phyloP scores from a whole-genome alignment of 23 tunicate species.

The Halocynthia aurantium region DNA sequence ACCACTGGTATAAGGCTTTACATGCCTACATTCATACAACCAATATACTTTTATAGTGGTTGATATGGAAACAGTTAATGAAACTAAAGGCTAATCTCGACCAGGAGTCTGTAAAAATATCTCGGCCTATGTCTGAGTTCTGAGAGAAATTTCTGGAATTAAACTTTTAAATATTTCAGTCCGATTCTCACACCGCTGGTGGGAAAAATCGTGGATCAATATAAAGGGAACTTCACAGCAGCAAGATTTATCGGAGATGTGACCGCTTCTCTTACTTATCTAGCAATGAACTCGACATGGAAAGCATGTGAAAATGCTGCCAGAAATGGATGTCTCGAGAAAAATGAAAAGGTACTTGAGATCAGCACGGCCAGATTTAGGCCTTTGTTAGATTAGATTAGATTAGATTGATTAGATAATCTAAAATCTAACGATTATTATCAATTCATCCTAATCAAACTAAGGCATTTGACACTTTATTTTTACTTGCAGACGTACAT shows the following conservation, averaged over 20 bases:
- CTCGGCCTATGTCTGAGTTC: no score
- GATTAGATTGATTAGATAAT: no score
- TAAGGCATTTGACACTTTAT: neutral
- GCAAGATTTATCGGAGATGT: slow-evolving; percentile 18
- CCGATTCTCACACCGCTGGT: slow-evolving; percentile 29
- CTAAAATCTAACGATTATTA: no score
- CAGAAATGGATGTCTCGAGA: neutral
- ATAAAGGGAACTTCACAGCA: slow-evolving; percentile 15
- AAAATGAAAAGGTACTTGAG: neutral
- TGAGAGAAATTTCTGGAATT: no score
- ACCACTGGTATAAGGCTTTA: no score
- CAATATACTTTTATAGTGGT: no score
- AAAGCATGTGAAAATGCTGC: slow-evolving; percentile 17
- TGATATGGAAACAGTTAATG: no score
- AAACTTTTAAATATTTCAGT: neutral
- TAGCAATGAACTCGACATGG: slow-evolving; percentile 10
- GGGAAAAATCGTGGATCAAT: slow-evolving; percentile 6
- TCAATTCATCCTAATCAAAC: no score
- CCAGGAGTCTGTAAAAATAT: no score
- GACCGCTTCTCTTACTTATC: slow-evolving; percentile 14
- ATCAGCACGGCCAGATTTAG: neutral
- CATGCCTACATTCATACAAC: no score
- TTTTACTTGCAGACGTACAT: neutral
- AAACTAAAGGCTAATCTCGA: no score
- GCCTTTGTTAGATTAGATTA: neutral